Base-by-base conservation (phyloP, 2,113 vertebrate genomes). In the Galbula dea region DNA sequence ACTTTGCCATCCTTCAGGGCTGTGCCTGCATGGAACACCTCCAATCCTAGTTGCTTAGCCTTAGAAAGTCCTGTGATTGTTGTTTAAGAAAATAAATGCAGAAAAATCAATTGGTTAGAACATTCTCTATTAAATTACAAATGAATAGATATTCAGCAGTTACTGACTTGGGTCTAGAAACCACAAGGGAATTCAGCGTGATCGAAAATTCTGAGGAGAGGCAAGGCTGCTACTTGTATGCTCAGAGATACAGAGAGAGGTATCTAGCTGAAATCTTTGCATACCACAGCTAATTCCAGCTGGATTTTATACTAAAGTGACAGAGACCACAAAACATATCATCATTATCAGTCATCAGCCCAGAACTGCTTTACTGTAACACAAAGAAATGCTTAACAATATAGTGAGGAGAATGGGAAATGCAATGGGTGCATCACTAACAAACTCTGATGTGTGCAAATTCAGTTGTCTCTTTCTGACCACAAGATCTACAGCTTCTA, bases 21-120 rank as follows among this genome's bases (percentile, higher is more conserved):
- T 0, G 99, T 99, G 73, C 99, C 99, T 0, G 99, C 99, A 10
- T 99, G 99, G 97, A 99, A 99, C 36, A 99, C 99, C 96, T 98
- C 97, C 80, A 99, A 83, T 12, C 98, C 99, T 74, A 96, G 97
- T 16, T 98, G 97, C 77, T 95, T 95, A 37, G 98, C 97, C 92
- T 97, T 96, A 8, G 98, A 90, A 67, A 99, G 93, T 43, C 98
- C 99, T 99, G 86, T 15, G 76, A 83, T 78, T 6, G 49, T 12
- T 45, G 16, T 29, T 46, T 6, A 62, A 76, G 13, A 49, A 72
- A 80, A 90, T 63, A 49, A 81, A 69, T 18, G 15, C 59, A 32
- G 57, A 46, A 74, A 39, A 74, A 43, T 3, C 15, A 29, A 11
- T 11, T 30, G 19, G 27, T 92, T 86, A 81, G 86, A 66, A 79